Evolutionary conservation across 2,113 vertebrate genomes (phyloP).

Genomic region (Barbus barbus): DNA sequence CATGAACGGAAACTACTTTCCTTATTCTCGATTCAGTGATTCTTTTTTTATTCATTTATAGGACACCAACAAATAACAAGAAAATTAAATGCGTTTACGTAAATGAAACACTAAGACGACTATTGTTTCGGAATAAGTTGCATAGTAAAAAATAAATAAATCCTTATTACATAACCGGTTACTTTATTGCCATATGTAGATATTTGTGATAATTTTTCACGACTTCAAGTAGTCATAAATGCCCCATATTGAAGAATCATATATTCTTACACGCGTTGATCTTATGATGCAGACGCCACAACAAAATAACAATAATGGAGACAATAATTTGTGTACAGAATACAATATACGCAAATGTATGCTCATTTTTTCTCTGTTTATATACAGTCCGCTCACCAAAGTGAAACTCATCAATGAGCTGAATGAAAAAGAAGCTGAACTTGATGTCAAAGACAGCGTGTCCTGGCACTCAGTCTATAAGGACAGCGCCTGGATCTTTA

Average conservation of each 20-base stretch:
- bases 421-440: conserved; percentile 86
- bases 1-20: background rate
- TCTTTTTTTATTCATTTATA: background rate
- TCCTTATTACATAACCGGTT: background rate
- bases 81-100: no score
- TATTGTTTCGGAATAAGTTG: background rate
- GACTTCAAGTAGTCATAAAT: background rate
- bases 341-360: no score
- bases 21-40: background rate
- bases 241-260: background rate
- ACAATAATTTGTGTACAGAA: background rate
- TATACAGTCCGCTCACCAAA: conserved; percentile 88
- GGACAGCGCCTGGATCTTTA: conserved; percentile 93
- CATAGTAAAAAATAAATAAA: no score
- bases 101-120: no score
- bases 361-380: no score
- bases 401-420: conserved; percentile 95
- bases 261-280: background rate
- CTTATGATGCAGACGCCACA: background rate
- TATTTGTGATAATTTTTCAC: background rate
- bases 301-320: background rate
- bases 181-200: background rate
- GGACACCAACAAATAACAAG: background rate
- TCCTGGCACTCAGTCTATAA: conserved; percentile 93
- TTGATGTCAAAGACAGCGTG: conserved; percentile 86